Conservation (phyloP, 2,113 vertebrate genomes). For the Macrotus californicus region DNA sequence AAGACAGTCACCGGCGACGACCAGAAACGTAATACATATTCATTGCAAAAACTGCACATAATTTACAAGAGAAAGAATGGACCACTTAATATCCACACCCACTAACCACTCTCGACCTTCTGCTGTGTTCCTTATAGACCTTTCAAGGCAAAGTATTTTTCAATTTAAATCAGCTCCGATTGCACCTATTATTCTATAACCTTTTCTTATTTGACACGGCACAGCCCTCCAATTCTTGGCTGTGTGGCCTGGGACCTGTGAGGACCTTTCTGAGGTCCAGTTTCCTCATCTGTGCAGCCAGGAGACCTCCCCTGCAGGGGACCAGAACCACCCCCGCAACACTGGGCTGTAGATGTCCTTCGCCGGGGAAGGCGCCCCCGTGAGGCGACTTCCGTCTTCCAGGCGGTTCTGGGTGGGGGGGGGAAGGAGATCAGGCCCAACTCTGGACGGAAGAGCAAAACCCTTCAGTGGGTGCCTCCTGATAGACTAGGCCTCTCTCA, state of each 20-base stretch:
- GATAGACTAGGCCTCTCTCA: not conserved
- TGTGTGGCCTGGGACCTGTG: not conserved
- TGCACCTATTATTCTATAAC: too few species aligned
- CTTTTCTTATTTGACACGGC: too few species aligned
- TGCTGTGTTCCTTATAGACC: not conserved
- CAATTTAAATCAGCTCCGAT: not conserved
- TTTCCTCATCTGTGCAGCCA: not conserved
- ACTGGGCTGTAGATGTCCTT: not conserved
- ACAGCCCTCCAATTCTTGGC: not conserved
- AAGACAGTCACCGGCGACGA: not conserved
- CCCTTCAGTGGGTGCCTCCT: not conserved
- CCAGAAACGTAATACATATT: not conserved
- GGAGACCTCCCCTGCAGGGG: not conserved
- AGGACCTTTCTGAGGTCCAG: not conserved
- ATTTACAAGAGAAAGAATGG: not conserved
- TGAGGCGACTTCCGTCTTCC: fast-evolving
- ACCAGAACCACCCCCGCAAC: not conserved
- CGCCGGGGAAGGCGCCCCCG: not conserved
- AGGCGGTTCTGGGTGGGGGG: fast-evolving
- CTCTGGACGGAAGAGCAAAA: not conserved
- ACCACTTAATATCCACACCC: not conserved
- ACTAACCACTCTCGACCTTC: not conserved
- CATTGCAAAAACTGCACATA: not conserved
- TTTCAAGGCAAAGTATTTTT: not conserved
- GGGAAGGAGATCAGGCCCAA: not conserved